phyloP scores from a whole-genome alignment of 2,797 vertebrate genomes.

The Neosilurus hyrtlii region DNA sequence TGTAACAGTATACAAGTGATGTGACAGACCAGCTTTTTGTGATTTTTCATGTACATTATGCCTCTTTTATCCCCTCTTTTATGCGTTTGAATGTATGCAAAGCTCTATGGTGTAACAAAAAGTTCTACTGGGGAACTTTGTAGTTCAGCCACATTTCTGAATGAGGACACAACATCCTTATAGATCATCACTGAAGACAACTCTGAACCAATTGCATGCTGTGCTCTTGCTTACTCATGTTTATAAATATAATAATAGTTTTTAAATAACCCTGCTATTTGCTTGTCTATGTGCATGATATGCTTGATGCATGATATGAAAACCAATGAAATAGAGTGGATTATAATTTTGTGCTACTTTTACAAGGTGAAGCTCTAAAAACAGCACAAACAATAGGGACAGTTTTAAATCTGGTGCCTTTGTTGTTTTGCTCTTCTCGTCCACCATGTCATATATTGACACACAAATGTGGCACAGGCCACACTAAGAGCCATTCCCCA shows the following conservation, averaged over 20 bases:
- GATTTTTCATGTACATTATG: background rate
- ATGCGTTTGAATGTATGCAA: background rate
- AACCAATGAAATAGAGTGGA: background rate
- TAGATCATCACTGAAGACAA: background rate
- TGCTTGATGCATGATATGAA: background rate
- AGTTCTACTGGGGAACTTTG: background rate
- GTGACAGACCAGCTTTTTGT: background rate
- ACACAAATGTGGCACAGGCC: constrained; percentile 43
- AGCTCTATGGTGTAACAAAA: background rate
- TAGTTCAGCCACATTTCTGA: constrained; percentile 1
- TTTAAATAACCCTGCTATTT: background rate
- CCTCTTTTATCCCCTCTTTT: background rate
- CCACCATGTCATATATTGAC: constrained; percentile 45
- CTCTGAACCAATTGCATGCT: background rate
- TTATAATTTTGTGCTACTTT: constrained; percentile 13
- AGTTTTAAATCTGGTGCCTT: constrained; percentile 3
- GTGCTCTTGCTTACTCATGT: background rate
- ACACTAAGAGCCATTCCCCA: constrained; percentile 31
- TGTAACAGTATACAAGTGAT: background rate
- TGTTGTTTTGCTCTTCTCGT: constrained; percentile 26
- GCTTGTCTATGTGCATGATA: background rate
- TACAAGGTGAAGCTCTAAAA: constrained; percentile 26
- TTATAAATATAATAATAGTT: background rate
- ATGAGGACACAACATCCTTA: background rate
- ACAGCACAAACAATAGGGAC: constrained; percentile 6